Base-by-base conservation (phyloP, 2,797 vertebrate species). In the Trematomus bernacchii region DNA sequence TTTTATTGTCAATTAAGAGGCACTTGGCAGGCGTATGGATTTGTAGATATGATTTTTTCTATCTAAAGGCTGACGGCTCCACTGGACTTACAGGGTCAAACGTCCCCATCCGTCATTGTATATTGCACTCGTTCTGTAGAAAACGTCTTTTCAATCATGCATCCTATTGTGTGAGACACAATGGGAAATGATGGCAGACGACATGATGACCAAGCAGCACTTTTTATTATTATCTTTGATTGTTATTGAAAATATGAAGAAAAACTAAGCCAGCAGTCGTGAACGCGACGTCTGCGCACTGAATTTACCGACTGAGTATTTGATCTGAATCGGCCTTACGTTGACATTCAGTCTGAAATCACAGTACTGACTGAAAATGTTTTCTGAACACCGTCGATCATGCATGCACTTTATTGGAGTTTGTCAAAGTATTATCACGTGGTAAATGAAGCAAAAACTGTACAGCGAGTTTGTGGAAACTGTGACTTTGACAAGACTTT, bases 51-150 rank as follows among this genome's bases (percentile, higher is more conserved):
- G 94, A 87, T 89, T 92, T 96, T 33, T 94, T 95, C 95, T 97
- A 96, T 80, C 94, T 73, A 70, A 76, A 87, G 79, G 96, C 96
- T 96, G 96, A 96, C 90, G 95, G 96, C 96, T 97, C 96, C 95
- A 95, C 88, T 92, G 97, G 97, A 97, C 95, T 96, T 97, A 99
- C 98, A 99, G 98, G 98, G 98, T 99, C 96, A 96, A 96, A 95
- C 77, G 95, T 97, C 96, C 95, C 94, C 84, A 88, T 91, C 93
- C 91, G 94, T 92, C 85, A 77, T 80, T 85, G 85, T 96, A 95
- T 95, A 89, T 97, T 97, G 96, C 96, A 96, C 96, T 96, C 91
- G 93, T 96, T 95, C 95, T 95, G 95, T 95, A 94, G 64, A 95
- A 95, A 96, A 80, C 47, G 79, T 96, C 94, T 93, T 92, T 93